These are phyloP conservation scores for Tenualosa ilisha DNA, from an alignment of 2,797 vertebrate genomes.

Conservation along the genomic window DNA sequence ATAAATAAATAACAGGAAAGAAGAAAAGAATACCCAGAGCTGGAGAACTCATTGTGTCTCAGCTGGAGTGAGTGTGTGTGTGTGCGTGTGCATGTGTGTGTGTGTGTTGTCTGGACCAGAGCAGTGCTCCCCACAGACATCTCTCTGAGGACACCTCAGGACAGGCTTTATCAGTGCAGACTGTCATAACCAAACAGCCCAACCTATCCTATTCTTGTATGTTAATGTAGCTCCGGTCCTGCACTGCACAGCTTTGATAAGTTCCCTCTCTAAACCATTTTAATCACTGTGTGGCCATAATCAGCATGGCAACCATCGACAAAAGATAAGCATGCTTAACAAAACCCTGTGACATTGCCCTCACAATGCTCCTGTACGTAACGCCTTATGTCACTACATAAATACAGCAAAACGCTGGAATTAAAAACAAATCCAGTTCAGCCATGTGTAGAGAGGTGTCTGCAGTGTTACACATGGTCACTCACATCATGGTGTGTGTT, in stretches of 20 bases:
- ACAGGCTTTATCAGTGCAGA: not conserved
- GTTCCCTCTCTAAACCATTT: not conserved
- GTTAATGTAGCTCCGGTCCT: not conserved
- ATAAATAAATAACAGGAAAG: not conserved
- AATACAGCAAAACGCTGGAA: not conserved
- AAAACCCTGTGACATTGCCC: not conserved
- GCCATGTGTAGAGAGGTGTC: not conserved
- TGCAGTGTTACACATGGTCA: not conserved
- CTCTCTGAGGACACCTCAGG: slow-evolving; percentile 3
- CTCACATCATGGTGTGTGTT: not conserved
- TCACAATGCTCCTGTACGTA: not conserved
- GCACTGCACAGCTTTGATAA: not conserved
- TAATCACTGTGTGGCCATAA: not conserved
- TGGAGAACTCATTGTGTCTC: not conserved
- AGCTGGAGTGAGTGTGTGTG: not conserved
- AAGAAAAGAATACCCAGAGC: not conserved
- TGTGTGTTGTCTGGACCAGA: not conserved
- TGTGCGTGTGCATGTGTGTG: too few species aligned
- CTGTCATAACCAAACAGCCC: not conserved
- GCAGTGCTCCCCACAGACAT: not conserved
- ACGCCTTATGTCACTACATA: not conserved
- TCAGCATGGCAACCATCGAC: not conserved
- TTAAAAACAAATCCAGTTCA: not conserved
- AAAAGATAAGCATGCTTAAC: not conserved
- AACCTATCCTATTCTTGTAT: not conserved